Conservation (phyloP, 2,888 invertebrate genomes). For the Gymnoscelis rufifasciata region DNA sequence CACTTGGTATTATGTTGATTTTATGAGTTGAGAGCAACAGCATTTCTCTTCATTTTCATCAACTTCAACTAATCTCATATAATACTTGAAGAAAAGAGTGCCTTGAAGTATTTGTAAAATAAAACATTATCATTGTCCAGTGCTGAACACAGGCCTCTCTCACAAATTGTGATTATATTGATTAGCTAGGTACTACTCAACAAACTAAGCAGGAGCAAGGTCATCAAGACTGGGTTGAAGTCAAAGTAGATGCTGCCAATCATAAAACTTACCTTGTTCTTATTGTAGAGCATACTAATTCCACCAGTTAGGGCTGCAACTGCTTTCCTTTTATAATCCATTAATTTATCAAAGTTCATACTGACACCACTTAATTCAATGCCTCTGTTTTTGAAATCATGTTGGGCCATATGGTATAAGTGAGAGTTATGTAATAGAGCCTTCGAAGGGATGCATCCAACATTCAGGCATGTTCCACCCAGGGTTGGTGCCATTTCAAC, state of each 20-base stretch:
- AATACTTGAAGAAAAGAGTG: too few relatives aligned
- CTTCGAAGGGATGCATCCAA: slow-evolving; percentile 99
- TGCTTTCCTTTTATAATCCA: slow-evolving; percentile 92
- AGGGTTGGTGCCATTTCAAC: slow-evolving; percentile 96
- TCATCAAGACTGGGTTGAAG: too few relatives aligned
- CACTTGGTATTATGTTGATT: neutral
- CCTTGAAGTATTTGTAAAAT: too few relatives aligned
- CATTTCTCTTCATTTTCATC: too few relatives aligned
- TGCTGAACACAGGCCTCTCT: too few relatives aligned
- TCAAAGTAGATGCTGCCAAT: too few relatives aligned
- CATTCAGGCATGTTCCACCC: slow-evolving; percentile 99
- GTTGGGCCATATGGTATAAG: slow-evolving; percentile 95
- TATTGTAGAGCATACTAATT: slow-evolving; percentile 97
- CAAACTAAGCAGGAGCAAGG: too few relatives aligned
- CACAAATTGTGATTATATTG: too few relatives aligned
- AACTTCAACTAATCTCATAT: too few relatives aligned
- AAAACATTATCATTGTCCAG: too few relatives aligned
- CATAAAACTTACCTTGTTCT: slow-evolving; percentile 94
- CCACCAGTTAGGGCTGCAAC: slow-evolving; percentile 97
- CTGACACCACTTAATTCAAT: slow-evolving; percentile 83
- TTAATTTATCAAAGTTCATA: slow-evolving; percentile 85
- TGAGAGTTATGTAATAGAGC: slow-evolving; percentile 97
- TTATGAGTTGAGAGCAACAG: too few relatives aligned
- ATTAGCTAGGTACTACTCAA: too few relatives aligned
- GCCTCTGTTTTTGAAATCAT: slow-evolving; percentile 91